A percentile compares a stretch with the other conserved stretches of the same genome.
Conservation (phyloP, 2,888 invertebrate genomes). For the Beris morrisii region DNA sequence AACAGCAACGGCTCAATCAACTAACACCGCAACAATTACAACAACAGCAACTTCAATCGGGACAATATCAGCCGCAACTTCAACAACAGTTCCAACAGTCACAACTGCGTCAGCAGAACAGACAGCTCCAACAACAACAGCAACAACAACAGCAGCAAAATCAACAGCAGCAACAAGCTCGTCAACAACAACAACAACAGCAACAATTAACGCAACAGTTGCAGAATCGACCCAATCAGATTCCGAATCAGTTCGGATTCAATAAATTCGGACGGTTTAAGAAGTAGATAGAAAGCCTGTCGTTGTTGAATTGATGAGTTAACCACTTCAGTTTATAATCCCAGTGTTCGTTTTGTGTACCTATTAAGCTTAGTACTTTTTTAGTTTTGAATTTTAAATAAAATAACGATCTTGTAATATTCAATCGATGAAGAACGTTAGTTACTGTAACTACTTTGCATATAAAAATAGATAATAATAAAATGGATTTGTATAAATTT, state of each 20-base stretch:
- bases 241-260: constrained; percentile 51
- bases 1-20: constrained; percentile 44
- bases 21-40: constrained; percentile 44
- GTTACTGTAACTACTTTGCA: too few species aligned
- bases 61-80: constrained; percentile 38
- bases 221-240: constrained; percentile 51
- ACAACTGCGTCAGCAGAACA: constrained; percentile 42
- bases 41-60: constrained; percentile 44
- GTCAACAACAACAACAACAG: constrained; percentile 47
- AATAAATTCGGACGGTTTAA: constrained; percentile 51
- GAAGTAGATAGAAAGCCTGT: constrained; percentile 3
- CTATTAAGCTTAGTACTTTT: too few species aligned
- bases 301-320: too few species aligned
- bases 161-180: constrained; percentile 46
- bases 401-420: too few species aligned
- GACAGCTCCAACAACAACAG: constrained; percentile 46
- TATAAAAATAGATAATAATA: too few species aligned
- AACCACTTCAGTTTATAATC: too few species aligned
- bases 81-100: constrained; percentile 38
- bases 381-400: too few species aligned
- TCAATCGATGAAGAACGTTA: too few species aligned
- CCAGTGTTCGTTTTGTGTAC: too few species aligned
- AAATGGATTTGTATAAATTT: too few species aligned
- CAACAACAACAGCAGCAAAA: constrained; percentile 44
- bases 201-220: constrained; percentile 51